phyloP scores from a whole-genome alignment of 2,797 vertebrate genomes.

The Chelon auratus region DNA sequence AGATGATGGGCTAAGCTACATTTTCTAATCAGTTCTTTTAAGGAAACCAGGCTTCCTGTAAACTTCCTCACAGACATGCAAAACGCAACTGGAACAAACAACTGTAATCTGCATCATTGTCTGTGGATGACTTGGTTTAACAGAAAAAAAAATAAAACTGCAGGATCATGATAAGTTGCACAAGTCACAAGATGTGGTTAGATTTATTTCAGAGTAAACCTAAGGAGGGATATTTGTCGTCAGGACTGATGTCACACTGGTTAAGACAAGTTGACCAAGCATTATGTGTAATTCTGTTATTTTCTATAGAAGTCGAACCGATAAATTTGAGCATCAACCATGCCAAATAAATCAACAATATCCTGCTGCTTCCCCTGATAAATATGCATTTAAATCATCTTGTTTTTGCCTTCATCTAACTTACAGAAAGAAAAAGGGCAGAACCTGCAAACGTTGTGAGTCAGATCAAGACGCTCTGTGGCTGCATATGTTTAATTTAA shows the following conservation, averaged over 20 bases:
- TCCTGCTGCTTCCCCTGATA: neutral
- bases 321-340: neutral
- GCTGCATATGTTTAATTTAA: neutral
- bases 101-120: neutral
- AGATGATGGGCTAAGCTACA: neutral
- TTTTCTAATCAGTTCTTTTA: too few relatives aligned
- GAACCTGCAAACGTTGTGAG: neutral
- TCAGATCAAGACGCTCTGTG: neutral
- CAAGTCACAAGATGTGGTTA: neutral
- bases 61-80: slow-evolving; percentile 7
- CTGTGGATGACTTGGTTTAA: neutral
- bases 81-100: neutral
- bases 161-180: neutral
- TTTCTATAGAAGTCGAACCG: neutral
- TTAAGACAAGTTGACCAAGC: too few relatives aligned
- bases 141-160: neutral
- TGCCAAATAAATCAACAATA: neutral
- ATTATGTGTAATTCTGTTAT: neutral
- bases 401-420: slow-evolving; percentile 1
- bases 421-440: neutral
- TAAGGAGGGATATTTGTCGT: neutral
- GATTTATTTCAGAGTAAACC: neutral
- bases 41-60: neutral
- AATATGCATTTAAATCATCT: neutral
- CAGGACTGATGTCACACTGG: neutral